Evolutionary conservation across 2,113 vertebrate species (phyloP).

Genomic region (Lamprotornis superbus): DNA sequence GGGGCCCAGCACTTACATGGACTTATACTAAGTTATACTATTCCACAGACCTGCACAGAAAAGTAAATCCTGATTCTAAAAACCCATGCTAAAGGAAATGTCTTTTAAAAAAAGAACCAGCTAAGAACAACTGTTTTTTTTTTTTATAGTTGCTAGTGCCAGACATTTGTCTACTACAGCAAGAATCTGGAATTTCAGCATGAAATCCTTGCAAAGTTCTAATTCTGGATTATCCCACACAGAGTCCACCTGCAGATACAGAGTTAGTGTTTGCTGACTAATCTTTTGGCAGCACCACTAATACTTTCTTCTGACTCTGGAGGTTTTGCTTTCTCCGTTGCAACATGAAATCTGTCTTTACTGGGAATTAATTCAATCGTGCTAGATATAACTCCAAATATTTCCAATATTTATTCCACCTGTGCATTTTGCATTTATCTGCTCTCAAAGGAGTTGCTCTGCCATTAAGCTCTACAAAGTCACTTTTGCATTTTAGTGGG

Average conservation of each 20-base stretch:
- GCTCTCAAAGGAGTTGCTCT: background rate
- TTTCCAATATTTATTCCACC: background rate
- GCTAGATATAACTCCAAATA: background rate
- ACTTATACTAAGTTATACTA: background rate
- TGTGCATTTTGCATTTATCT: background rate
- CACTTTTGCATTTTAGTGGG: background rate
- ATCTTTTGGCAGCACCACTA: background rate
- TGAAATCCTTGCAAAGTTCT: background rate
- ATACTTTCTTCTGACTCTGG: background rate
- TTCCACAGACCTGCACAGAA: background rate
- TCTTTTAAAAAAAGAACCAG: background rate
- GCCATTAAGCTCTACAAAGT: background rate
- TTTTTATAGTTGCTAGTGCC: background rate
- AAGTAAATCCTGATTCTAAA: background rate
- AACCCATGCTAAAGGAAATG: background rate
- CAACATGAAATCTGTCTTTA: background rate
- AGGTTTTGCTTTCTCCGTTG: background rate
- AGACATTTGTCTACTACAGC: background rate
- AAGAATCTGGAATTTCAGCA: background rate
- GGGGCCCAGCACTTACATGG: background rate
- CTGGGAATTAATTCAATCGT: background rate
- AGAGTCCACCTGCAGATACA: background rate
- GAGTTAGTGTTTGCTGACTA: background rate
- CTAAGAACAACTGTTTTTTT: background rate
- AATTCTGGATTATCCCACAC: background rate